Base-by-base conservation (phyloP, 2,888 invertebrate species). In the Eupithecia tripunctaria region DNA sequence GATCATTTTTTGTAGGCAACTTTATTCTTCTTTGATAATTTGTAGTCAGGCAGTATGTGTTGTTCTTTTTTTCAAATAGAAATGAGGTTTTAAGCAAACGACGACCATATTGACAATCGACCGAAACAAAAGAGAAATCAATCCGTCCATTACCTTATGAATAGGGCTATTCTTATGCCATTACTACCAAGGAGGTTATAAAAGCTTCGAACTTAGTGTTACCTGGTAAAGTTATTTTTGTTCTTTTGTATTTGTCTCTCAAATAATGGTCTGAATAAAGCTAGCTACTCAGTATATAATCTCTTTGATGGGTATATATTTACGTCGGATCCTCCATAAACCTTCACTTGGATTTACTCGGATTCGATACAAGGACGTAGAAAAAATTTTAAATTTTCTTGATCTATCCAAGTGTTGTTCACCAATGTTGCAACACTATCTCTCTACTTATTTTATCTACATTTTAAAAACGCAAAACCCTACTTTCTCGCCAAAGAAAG, bases 401-500 rank as follows among this genome's bases (percentile, higher is more conserved):
- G 25, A 14, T 25, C 56, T 5, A 3, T 14, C 21, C 12, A 56
- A 56, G 21, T 5, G 14, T 25, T 12, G 12, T 25, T 5, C 12
- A 25, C 14, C 4, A 4, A 56, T 56, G 56, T 51, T 10, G 21
- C 47, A 21, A 51, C 47, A 21, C 47, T 47, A 18, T 43, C 18
- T 1, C 18, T 18, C 43, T 18, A 6, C 43, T n/a, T 8, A 36
- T 10, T 10, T 36, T 32, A 32, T 32, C 15, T 18, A n/a, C 47
- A 47, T 51, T 51, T 51, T 10, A 62, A 72, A 36, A 59, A 38
- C 62, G 71, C 69, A 67, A 74, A 59, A 27, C 65, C 72, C 73
- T 70, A 76, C 74, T 80, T 76, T 76, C 78, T 73, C 71, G 72
- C 67, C 72, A 74, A 77, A 72, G 74, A 75, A 77, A 80, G 73